These are phyloP conservation scores for Lasioglossum baleicum DNA, from an alignment of 1,140 invertebrate genomes.

Conservation along the genomic window DNA sequence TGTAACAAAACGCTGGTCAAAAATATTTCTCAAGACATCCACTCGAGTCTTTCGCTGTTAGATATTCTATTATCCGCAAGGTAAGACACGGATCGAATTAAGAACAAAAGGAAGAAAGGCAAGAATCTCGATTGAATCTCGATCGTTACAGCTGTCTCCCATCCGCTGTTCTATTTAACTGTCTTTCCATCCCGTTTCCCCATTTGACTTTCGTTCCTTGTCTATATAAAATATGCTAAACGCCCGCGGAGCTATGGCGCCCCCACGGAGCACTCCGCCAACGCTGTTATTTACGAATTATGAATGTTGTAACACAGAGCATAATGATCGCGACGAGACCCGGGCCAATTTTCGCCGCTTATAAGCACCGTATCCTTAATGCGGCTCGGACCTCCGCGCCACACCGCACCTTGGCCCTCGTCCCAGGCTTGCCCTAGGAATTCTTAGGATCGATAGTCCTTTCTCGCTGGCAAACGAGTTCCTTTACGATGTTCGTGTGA, in stretches of 20 bases:
- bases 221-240: slow-evolving; percentile 73
- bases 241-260: slow-evolving; percentile 49
- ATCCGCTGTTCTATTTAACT: slow-evolving; percentile 19
- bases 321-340: slow-evolving; percentile 61
- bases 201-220: slow-evolving; percentile 5
- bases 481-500: neutral
- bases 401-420: neutral
- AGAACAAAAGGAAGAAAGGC: neutral
- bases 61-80: neutral
- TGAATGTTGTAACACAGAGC: slow-evolving; percentile 70
- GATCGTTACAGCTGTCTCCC: slow-evolving; percentile 18
- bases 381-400: neutral
- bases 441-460: slow-evolving; percentile 40
- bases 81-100: neutral
- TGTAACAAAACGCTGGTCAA: too few species aligned
- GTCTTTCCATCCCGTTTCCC: slow-evolving; percentile 39
- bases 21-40: neutral
- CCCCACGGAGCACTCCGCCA: slow-evolving; percentile 32
- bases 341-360: slow-evolving; percentile 62
- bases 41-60: neutral
- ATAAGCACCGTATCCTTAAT: slow-evolving; percentile 50
- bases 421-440: slow-evolving; percentile 22
- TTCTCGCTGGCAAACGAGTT: neutral
- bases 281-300: slow-evolving; percentile 76
- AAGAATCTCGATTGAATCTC: neutral